Percentiles rank a stretch among this genome's conserved stretches.
Evolutionary conservation across 2,113 vertebrate genomes (phyloP).

Genomic region (Caranx melampygus): DNA sequence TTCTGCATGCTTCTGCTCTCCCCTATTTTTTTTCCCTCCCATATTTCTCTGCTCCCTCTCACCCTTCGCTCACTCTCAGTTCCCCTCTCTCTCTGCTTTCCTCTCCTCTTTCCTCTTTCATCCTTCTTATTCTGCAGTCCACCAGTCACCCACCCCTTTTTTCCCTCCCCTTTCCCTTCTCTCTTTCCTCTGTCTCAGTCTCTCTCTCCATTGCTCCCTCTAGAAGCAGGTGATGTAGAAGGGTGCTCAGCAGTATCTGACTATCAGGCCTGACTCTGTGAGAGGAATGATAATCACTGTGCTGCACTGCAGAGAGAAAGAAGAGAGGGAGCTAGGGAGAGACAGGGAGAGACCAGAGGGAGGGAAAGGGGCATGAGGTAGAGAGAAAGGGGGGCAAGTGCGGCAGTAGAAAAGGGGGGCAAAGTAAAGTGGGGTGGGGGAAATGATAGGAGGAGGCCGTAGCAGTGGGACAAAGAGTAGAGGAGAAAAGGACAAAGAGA

Average conservation of each 20-base stretch:
- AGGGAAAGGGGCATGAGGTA: constrained; percentile 62
- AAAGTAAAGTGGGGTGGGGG: constrained; percentile 26
- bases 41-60: constrained; percentile 46
- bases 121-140: constrained; percentile 50
- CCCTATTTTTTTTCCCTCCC: constrained; percentile 3
- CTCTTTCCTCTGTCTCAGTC: constrained; percentile 31
- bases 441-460: constrained; percentile 16
- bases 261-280: constrained; percentile 84
- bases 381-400: constrained; percentile 72
- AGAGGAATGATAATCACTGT: constrained; percentile 85
- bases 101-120: constrained; percentile 32
- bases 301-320: constrained; percentile 82
- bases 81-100: neutral
- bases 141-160: constrained; percentile 1
- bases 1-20: constrained; percentile 43
- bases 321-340: constrained; percentile 50
- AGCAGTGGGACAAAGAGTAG: constrained; percentile 49
- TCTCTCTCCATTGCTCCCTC: constrained; percentile 68
- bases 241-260: constrained; percentile 84
- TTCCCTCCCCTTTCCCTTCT: constrained; percentile 5
- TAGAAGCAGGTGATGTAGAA: constrained; percentile 83
- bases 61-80: constrained; percentile 25
- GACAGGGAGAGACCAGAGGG: constrained; percentile 63
- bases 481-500: constrained; percentile 36
- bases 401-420: constrained; percentile 59